Evolutionary conservation across 2,888 invertebrate species (phyloP).

Genomic region (Gasteruption jaculator): DNA sequence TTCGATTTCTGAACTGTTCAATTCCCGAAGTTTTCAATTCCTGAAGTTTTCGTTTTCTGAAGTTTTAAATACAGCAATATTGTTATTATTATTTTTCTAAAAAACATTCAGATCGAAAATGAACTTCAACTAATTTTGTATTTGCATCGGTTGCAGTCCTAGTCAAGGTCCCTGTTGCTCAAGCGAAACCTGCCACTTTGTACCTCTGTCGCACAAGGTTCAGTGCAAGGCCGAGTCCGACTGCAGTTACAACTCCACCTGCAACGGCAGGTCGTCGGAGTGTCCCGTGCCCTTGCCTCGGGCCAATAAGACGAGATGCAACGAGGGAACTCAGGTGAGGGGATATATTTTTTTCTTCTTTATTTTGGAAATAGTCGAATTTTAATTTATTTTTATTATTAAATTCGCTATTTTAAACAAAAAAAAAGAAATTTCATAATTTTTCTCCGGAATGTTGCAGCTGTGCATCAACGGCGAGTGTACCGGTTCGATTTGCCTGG

Average conservation of each 20-base stretch:
- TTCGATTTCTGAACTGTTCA: too few relatives aligned
- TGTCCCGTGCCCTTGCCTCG: slow-evolving; percentile 83
- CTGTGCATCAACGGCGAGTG: slow-evolving; percentile 89
- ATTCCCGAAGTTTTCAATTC: too few relatives aligned
- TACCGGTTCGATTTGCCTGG: slow-evolving; percentile 90
- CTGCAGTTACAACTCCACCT: slow-evolving; percentile 83
- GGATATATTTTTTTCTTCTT: not conserved
- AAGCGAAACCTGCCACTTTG: slow-evolving; percentile 73
- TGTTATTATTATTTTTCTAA: too few relatives aligned
- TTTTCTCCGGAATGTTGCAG: slow-evolving; percentile 55
- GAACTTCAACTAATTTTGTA: too few relatives aligned
- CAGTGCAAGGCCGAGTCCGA: slow-evolving; percentile 83
- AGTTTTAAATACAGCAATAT: too few relatives aligned
- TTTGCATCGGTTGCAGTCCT: slow-evolving; percentile 75
- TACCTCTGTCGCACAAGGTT: slow-evolving; percentile 60
- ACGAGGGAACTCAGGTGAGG: slow-evolving; percentile 75
- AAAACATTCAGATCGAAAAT: too few relatives aligned
- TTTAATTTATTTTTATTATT: not conserved
- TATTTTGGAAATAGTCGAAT: not conserved
- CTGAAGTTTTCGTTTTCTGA: too few relatives aligned
- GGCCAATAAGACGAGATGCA: slow-evolving; percentile 90
- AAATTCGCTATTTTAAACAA: not conserved
- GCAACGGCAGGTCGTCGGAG: slow-evolving; percentile 79
- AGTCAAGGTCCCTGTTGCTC: slow-evolving; percentile 97
- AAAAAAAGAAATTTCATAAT: not conserved